Percentiles rank a stretch among this genome's conserved stretches.
Conservation (phyloP, 2,113 vertebrate genomes). For the Ameiurus melas region DNA sequence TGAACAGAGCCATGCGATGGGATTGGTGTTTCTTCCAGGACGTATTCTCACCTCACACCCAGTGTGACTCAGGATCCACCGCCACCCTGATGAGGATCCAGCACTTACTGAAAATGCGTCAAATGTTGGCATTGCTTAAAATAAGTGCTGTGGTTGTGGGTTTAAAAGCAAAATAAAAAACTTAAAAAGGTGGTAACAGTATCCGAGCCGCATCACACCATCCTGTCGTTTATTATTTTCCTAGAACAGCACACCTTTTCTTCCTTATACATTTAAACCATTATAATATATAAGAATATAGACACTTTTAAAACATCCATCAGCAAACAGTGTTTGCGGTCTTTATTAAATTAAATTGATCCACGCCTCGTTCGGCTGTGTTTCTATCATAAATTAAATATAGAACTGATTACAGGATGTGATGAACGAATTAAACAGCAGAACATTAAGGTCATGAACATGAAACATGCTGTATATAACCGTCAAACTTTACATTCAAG, state of each 20-base stretch:
- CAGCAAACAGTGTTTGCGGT: slow-evolving; percentile 9
- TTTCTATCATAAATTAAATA: slow-evolving; percentile 19
- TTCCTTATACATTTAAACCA: neutral
- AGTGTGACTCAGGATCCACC: no score
- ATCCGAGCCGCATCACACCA: neutral
- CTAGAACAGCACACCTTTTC: neutral
- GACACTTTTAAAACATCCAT: slow-evolving; percentile 15
- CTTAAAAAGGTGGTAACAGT: neutral
- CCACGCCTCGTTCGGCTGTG: neutral
- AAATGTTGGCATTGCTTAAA: neutral
- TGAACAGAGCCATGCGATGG: neutral
- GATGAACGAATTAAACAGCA: neutral
- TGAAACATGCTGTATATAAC: neutral
- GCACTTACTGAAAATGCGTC: no score
- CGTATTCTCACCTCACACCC: neutral
- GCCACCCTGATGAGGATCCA: neutral
- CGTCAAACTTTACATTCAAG: slow-evolving; percentile 14
- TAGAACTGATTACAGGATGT: neutral
- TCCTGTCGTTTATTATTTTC: neutral
- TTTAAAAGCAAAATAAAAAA: neutral
- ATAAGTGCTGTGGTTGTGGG: neutral
- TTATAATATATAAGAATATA: neutral
- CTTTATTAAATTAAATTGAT: slow-evolving; percentile 35
- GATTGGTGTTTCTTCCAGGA: neutral
- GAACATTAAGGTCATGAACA: neutral